Percentiles rank a stretch among this genome's conserved stretches.
Conservation (phyloP, 2,888 invertebrate species). For the Agonopterix arenella region DNA sequence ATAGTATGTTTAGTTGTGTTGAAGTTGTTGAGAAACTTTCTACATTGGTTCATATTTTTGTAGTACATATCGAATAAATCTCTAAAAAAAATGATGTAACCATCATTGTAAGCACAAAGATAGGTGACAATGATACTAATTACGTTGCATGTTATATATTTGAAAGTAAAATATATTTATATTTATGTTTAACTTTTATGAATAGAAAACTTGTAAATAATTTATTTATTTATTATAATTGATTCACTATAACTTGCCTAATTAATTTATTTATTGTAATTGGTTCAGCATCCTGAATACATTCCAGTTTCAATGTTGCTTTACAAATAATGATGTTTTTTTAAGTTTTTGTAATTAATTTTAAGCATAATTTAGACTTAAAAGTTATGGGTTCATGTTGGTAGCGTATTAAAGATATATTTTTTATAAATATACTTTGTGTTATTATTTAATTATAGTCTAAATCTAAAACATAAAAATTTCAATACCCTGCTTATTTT, state of each 20-base stretch:
- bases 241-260: conserved; percentile 1
- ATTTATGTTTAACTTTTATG: no score
- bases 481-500: no score
- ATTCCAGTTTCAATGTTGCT: neutral
- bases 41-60: no score
- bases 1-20: no score
- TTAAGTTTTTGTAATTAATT: neutral
- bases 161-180: no score
- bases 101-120: no score
- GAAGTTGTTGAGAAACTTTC: no score
- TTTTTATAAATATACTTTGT: neutral
- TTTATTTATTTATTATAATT: neutral
- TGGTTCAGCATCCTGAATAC: neutral
- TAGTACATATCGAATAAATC: no score
- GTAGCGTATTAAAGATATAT: neutral
- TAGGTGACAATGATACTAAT: no score
- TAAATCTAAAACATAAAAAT: no score
- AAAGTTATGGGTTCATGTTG: neutral
- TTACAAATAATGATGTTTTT: neutral
- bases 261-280: neutral
- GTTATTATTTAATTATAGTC: neutral
- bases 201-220: neutral
- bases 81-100: no score
- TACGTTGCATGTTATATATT: no score
- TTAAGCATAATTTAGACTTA: conserved; percentile 2